Evolutionary conservation across 2,113 vertebrate genomes (phyloP), one percentile per base, ranked within the genome.

Genomic region (Alouatta palliata): DNA sequence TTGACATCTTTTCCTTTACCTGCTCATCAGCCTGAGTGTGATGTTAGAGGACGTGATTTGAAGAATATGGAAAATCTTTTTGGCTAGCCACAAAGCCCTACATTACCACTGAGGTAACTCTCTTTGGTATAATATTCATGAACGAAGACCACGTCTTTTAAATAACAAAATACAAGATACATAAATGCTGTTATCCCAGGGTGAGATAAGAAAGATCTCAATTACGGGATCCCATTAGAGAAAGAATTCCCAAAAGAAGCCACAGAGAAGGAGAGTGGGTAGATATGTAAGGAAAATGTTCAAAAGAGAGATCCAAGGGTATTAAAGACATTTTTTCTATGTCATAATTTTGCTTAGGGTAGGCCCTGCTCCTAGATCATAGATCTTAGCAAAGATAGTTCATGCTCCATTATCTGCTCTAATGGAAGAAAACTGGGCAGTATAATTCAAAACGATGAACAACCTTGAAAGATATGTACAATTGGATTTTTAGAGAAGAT

Each of bases 331-430:
- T 49, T 40, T 70, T 92, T 45, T 70, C 54, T n/a, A 56, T 56
- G 71, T 85, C 56, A 87, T 87, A 43, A 93, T 90, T 90, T 82
- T 96, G 23, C 75, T 87, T 68, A 87, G n/a, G 83, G 19, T 54
- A 54, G 76, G 20, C 27, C 23, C 52, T 94, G 25, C 70, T 90
- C 70, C 35, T 64, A 35, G 52, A 92, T 47, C 90, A 73, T 70
- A 90, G 75, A 92, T 94, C 84, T 97, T 94, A 81, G 84, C 95
- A 94, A 66, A 52, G 49, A 71, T 4, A 76, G 87, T 95, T 87
- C 87, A 77, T 85, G 87, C 56, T 94, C 81, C 70, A 73, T 92
- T 92, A 87, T 87, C 64, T 76, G 68, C 45, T 40, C 81, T 95
- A 76, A 87, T 92, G 84, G 87, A 77, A 76, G 87, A 52, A 80